Evolutionary conservation across 2,113 vertebrate genomes (phyloP).

Genomic region (Hippocampus barbouri): DNA sequence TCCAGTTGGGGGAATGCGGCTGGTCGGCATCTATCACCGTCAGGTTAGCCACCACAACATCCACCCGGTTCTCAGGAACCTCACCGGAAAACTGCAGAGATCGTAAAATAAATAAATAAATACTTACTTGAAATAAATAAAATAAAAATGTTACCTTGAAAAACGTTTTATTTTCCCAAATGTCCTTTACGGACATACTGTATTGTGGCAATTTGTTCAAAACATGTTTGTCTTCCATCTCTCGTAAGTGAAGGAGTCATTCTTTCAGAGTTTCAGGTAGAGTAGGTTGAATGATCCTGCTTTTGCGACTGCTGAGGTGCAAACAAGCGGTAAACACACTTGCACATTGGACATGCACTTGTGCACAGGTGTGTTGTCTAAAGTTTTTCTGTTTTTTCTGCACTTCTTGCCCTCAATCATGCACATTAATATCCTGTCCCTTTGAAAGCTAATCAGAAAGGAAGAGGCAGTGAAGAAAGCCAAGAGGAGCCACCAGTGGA

Average conservation of each 20-base stretch:
- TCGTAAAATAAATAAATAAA: neutral
- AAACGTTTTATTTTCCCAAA: constrained; percentile 12
- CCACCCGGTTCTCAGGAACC: constrained; percentile 87
- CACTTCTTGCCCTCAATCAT: constrained; percentile 16
- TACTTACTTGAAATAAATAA: neutral
- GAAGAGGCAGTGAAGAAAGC: constrained; percentile 20
- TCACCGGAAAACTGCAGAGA: constrained; percentile 82
- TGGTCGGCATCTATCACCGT: constrained; percentile 90
- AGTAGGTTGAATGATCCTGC: constrained; percentile 37
- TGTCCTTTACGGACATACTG: constrained; percentile 16
- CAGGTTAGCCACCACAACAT: constrained; percentile 85
- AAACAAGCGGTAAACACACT: constrained; percentile 48
- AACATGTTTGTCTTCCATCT: constrained; percentile 16
- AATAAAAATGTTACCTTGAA: constrained; percentile 1
- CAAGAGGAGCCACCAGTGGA: constrained; percentile 14
- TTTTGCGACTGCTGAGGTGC: constrained; percentile 32
- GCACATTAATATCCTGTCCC: constrained; percentile 31
- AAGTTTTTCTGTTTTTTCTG: constrained; percentile 22
- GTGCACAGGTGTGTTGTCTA: constrained; percentile 24
- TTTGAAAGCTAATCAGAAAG: constrained; percentile 41
- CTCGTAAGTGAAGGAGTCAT: constrained; percentile 18
- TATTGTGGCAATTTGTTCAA: constrained; percentile 20
- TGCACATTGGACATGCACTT: constrained; percentile 21
- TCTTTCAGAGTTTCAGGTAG: constrained; percentile 36
- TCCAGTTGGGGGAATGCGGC: constrained; percentile 92